These are phyloP conservation scores for Volucella zonaria DNA, from an alignment of 2,888 invertebrate genomes.

Conservation along the genomic window DNA sequence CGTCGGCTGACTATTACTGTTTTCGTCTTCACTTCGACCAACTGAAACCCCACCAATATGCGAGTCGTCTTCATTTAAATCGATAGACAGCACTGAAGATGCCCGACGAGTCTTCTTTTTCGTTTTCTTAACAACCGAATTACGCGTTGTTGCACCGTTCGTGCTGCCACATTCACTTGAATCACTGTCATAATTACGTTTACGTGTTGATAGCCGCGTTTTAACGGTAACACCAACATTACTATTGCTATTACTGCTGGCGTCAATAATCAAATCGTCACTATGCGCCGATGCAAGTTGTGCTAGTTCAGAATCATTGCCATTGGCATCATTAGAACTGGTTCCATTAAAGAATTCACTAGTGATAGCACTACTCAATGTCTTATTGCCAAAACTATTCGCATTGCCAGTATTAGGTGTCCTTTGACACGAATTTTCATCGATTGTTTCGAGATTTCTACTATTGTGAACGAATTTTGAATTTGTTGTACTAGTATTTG, in stretches of 20 bases:
- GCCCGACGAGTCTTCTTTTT: slow-evolving; percentile 74
- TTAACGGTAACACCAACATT: slow-evolving; percentile 53
- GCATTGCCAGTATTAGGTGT: slow-evolving; percentile 74
- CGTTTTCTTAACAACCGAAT: slow-evolving; percentile 68
- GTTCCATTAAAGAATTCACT: slow-evolving; percentile 68
- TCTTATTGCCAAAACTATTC: slow-evolving; percentile 74
- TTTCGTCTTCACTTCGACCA: slow-evolving; percentile 63
- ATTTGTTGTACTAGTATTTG: slow-evolving; percentile 61
- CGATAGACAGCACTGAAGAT: slow-evolving; percentile 76
- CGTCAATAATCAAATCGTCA: slow-evolving; percentile 65
- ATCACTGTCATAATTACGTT: slow-evolving; percentile 80
- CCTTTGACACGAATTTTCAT: slow-evolving; percentile 77
- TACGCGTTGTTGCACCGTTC: slow-evolving; percentile 60
- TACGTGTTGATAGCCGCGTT: slow-evolving; percentile 76
- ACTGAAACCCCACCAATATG: slow-evolving; percentile 74
- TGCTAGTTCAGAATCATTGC: slow-evolving; percentile 58
- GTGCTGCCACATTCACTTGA: slow-evolving; percentile 74
- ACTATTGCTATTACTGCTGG: slow-evolving; percentile 70
- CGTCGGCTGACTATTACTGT: slow-evolving; percentile 71
- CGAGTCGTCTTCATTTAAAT: slow-evolving; percentile 76
- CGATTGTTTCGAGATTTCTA: slow-evolving; percentile 77
- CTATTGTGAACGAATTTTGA: slow-evolving; percentile 62
- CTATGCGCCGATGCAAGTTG: slow-evolving; percentile 61
- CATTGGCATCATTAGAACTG: slow-evolving; percentile 63
- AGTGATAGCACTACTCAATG: slow-evolving; percentile 56